Evolutionary conservation across 2,113 vertebrate species (phyloP).

Genomic region (Oophaga pumilio): DNA sequence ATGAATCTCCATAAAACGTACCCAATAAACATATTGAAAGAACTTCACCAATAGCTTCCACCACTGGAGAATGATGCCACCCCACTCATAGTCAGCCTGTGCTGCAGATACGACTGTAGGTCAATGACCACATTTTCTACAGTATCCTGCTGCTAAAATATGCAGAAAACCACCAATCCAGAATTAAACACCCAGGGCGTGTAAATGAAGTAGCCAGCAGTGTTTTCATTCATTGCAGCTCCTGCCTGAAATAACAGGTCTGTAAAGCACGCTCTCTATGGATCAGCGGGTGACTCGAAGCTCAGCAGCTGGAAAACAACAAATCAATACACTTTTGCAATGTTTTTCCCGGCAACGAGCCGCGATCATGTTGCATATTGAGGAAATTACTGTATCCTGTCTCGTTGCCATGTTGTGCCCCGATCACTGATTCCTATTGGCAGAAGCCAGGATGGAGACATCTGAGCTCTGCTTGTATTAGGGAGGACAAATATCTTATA

Average conservation of each 20-base stretch:
- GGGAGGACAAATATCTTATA: background rate
- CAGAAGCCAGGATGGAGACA: background rate
- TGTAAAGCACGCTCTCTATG: background rate
- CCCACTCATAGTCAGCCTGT: background rate
- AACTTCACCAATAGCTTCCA: too few relatives aligned
- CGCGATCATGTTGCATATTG: background rate
- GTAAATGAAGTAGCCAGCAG: background rate
- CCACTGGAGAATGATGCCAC: background rate
- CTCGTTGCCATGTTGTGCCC: background rate
- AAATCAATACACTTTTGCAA: conserved; percentile 17
- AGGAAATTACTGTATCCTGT: conserved; percentile 1
- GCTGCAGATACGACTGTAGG: background rate
- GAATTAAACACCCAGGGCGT: background rate
- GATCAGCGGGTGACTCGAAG: background rate
- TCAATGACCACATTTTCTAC: background rate
- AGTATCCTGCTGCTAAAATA: background rate
- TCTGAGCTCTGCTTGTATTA: background rate
- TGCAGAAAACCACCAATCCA: background rate
- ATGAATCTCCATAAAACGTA: too few relatives aligned
- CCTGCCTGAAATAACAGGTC: conserved; percentile 10
- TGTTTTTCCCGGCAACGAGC: background rate
- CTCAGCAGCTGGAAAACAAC: conserved; percentile 25
- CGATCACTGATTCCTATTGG: conserved; percentile 5
- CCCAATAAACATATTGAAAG: too few relatives aligned
- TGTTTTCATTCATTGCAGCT: background rate